These are phyloP conservation scores for Cyprinella venusta DNA, from an alignment of 2,797 vertebrate genomes.

Conservation along the genomic window DNA sequence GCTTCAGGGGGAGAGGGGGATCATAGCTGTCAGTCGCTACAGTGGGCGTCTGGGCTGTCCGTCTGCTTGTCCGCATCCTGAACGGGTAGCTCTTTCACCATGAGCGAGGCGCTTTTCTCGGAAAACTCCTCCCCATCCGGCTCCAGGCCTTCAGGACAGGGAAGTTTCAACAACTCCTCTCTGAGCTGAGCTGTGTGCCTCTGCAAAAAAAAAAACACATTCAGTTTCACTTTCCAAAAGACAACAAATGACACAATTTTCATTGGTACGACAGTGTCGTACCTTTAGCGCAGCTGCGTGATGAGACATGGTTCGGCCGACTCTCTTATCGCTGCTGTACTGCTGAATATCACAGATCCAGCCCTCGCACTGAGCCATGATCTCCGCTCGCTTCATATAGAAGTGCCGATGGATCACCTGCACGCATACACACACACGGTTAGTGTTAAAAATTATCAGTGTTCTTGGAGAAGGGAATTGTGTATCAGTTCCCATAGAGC, in stretches of 20 bases:
- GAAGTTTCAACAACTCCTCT: conserved; percentile 95
- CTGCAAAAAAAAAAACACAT: conserved; percentile 68
- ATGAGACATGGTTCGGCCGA: conserved; percentile 98
- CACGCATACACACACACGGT: background rate
- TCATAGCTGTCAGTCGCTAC: conserved; percentile 92
- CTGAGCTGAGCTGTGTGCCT: conserved; percentile 95
- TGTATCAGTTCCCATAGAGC: background rate
- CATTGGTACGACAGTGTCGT: conserved; percentile 40
- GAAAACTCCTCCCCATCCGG: conserved; percentile 86
- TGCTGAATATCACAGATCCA: conserved; percentile 99
- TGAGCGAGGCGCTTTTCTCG: conserved; percentile 81
- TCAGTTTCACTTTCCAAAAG: background rate
- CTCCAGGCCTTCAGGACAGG: conserved; percentile 94
- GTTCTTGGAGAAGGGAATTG: background rate
- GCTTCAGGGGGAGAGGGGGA: conserved; percentile 63
- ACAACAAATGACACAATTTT: background rate
- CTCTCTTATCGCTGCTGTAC: conserved; percentile 98
- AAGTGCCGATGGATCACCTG: conserved; percentile 99
- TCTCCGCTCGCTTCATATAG: conserved; percentile 96
- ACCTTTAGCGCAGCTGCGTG: conserved; percentile 96
- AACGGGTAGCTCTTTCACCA: conserved; percentile 82
- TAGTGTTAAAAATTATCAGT: background rate
- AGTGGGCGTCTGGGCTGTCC: conserved; percentile 88
- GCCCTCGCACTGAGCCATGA: conserved; percentile 98
- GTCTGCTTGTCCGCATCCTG: conserved; percentile 88